Percentiles rank a stretch among this genome's conserved stretches.
These are phyloP conservation scores for Amblyopsis hoosieri DNA, from an alignment of 2,797 vertebrate genomes.

Conservation along the genomic window DNA sequence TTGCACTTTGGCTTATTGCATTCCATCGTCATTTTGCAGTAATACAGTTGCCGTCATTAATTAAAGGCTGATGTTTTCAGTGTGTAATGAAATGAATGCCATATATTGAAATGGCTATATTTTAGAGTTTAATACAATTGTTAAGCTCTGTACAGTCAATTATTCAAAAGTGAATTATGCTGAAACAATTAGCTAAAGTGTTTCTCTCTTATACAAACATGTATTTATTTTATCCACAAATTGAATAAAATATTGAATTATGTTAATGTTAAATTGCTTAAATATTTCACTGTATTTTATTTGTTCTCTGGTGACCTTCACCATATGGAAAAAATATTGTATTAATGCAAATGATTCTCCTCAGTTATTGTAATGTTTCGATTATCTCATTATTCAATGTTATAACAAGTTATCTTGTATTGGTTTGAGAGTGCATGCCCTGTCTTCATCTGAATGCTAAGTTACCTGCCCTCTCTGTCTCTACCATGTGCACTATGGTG, in stretches of 20 bases:
- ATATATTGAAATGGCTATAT: slow-evolving; percentile 16
- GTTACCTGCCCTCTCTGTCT: no score
- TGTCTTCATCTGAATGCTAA: no score
- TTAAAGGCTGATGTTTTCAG: slow-evolving; percentile 33
- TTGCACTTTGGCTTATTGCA: slow-evolving; percentile 48
- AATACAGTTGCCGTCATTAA: slow-evolving; percentile 26
- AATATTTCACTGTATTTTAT: no score
- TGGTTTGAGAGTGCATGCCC: no score
- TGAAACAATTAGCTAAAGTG: slow-evolving; percentile 23
- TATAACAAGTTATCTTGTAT: no score
- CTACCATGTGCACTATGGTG: no score
- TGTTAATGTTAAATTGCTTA: background rate
- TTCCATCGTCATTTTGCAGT: slow-evolving; percentile 29
- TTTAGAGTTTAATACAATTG: slow-evolving; percentile 37
- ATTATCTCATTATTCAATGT: no score
- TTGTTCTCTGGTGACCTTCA: no score
- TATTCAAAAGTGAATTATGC: slow-evolving; percentile 41
- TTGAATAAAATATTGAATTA: background rate
- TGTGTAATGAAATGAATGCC: slow-evolving; percentile 39
- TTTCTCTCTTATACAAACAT: slow-evolving; percentile 18
- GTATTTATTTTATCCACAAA: slow-evolving; percentile 15
- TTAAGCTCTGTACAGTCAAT: slow-evolving; percentile 50
- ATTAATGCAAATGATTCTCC: no score
- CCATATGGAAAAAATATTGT: no score
- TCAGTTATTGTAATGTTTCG: no score